phyloP scores from a whole-genome alignment of 2,113 vertebrate genomes.

The Microtus pennsylvanicus region DNA sequence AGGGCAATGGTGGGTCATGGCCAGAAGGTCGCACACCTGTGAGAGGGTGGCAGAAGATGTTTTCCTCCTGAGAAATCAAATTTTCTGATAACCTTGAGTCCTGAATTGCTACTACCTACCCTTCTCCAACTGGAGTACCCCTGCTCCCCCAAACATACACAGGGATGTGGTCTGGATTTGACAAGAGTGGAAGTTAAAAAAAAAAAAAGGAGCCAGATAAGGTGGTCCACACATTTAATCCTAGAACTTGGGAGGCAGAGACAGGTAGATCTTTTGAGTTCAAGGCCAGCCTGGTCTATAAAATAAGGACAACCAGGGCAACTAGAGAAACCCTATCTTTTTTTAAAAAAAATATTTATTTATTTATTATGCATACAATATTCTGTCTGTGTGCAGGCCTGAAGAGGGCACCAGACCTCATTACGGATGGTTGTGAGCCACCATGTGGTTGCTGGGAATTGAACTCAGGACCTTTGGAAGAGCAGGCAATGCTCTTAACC shows the following conservation, averaged over 20 bases:
- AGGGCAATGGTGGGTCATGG: background rate
- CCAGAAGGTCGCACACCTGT: background rate
- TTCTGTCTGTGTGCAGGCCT: no score
- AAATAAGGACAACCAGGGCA: background rate
- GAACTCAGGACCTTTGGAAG: no score
- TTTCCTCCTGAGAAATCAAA: slow-evolving; percentile 2
- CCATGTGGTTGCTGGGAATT: no score
- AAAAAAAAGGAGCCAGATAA: background rate
- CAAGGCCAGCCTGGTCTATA: no score
- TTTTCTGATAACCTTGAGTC: background rate
- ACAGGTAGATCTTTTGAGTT: background rate
- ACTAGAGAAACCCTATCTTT: background rate
- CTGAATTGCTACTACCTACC: background rate
- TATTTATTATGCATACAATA: no score
- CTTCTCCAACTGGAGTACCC: background rate
- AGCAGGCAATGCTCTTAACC: no score
- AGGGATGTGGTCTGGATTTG: background rate
- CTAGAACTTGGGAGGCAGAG: background rate
- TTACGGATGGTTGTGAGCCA: no score
- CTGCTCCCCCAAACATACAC: background rate
- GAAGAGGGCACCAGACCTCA: no score
- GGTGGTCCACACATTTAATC: background rate
- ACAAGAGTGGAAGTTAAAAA: background rate
- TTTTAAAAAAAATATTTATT: no score
- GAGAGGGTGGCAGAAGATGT: background rate